Conservation (phyloP, 2,888 invertebrate genomes). For the Megaustenia siamemsis region DNA sequence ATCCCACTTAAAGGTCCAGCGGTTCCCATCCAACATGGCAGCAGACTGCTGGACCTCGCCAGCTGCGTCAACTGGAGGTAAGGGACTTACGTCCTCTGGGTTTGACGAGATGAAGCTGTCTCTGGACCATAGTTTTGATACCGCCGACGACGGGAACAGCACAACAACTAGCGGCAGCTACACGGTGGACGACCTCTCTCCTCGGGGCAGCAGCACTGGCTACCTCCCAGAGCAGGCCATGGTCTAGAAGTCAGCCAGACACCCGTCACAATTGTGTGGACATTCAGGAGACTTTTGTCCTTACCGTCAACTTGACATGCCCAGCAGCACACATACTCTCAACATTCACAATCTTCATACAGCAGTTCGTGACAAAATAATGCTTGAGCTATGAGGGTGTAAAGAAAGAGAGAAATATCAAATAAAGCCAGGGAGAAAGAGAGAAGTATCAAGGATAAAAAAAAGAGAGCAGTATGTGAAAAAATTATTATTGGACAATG, state of each 20-base stretch:
- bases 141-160: conserved; percentile 59
- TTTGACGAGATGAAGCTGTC: conserved; percentile 44
- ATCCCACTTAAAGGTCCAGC: neutral
- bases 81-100: neutral
- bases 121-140: conserved; percentile 57
- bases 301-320: too few species aligned
- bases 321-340: too few species aligned
- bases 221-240: conserved; percentile 44
- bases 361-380: too few species aligned
- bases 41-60: conserved; percentile 30
- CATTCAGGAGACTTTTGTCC: too few species aligned
- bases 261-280: too few species aligned
- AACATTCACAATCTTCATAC: too few species aligned
- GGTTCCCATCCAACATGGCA: neutral
- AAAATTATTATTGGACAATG: too few species aligned
- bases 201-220: neutral
- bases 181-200: conserved; percentile 55
- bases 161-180: conserved; percentile 61
- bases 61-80: neutral
- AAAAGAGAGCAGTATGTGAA: neutral
- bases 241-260: neutral
- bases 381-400: too few species aligned
- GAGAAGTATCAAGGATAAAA: conserved; percentile 3
- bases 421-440: neutral
- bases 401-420: too few species aligned